Evolutionary conservation across 1,140 invertebrate genomes (phyloP), one percentile per base, ranked within the genome.

Genomic region (Brachionus manjavacas): DNA sequence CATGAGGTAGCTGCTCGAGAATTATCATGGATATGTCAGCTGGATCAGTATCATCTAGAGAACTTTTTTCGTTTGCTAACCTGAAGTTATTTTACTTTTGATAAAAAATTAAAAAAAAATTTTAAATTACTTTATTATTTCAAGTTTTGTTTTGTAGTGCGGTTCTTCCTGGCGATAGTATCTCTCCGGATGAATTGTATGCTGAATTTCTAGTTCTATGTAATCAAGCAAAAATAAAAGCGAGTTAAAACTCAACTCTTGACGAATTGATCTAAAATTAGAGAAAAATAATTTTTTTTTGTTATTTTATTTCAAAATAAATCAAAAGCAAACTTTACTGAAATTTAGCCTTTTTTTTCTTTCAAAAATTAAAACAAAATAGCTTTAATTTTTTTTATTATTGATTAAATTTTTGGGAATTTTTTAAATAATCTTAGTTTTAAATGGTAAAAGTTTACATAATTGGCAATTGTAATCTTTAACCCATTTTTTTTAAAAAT

Each of bases 1-100:
- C 85, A 28, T 87, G 80, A 1, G 86, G 86, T 20, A 88, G 80
- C 60, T 89, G 87, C 60, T 88, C 87, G 64, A 88, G 46, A 20
- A 88, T 85, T 8, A 89, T 87, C 87, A 88, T 88, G 68, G 86
- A 88, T 9, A 88, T 85, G 66, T 86, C 43, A 52, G 85, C 86
- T 25, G 83, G 85, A 85, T 88, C 87, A 7, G 86, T 72, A 28
- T 81, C 84, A 20, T 60, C 60, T 43, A 88, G 16, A 25, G 84
- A 84, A 31, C 84, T 72, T 3, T 85, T 86, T 41, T 79, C 85
- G 60, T 88, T 88, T 8, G 88, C 88, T 81, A 86, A 86, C 16
- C 88, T 89, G 9, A 55, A n/a, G 20, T 46, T 23, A 76, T 41
- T 74, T 12, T 16, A 9, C 9, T n/a, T 31, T 20, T 78, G 3